Evolutionary conservation across 37 sponge, comb jelly and placozoan species (phyloP), one percentile per base, ranked within the genome.

Genomic region (Cladorhizidae sp.): DNA sequence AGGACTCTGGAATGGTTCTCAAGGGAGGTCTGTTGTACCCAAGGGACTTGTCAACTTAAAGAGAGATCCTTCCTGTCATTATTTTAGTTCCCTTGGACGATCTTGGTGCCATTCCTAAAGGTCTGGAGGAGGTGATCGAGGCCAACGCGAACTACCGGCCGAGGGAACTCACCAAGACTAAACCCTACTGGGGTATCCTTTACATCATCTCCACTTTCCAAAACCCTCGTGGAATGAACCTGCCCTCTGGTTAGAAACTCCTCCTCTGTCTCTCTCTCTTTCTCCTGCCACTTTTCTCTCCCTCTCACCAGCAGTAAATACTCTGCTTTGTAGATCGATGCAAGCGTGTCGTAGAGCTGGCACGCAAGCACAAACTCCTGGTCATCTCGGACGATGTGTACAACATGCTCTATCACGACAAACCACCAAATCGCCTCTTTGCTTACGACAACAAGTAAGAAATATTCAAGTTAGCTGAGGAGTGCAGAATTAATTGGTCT

Each of bases 321-420:
- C 2, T 43, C 31, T 18, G 6, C 20, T 49, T 45, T 73, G 22
- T 56, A 85, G 95, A 91, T 11, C 88, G 93, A 15, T 80, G 92
- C 69, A 54, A 63, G 70, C 35, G 73, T 68, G 39, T 95, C 7
- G 67, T 95, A 3, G 64, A 76, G 14, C 29, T 95, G 21, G 95
- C 95, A 22, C 69, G 95, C 0, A 79, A 85, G 72, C 79, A 91
- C 81, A 87, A 89, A 57, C 77, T 91, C 11, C 40, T 91, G 38
- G 84, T 95, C 14, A 81, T 88, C 15, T 86, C 86, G 78, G 95
- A 95, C 73, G 95, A 95, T 75, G 92, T 95, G 36, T 95, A 95
- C 80, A 91, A 91, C 65, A 56, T 91, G 40, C 83, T 93, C 56
- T 86, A 86, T 81, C 86, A 82, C 33, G 78, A 39, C 40, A 23